A percentile compares a stretch with the other conserved stretches of the same genome.
Conservation (phyloP, 2,113 vertebrate species). For the Larimichthys crocea region DNA sequence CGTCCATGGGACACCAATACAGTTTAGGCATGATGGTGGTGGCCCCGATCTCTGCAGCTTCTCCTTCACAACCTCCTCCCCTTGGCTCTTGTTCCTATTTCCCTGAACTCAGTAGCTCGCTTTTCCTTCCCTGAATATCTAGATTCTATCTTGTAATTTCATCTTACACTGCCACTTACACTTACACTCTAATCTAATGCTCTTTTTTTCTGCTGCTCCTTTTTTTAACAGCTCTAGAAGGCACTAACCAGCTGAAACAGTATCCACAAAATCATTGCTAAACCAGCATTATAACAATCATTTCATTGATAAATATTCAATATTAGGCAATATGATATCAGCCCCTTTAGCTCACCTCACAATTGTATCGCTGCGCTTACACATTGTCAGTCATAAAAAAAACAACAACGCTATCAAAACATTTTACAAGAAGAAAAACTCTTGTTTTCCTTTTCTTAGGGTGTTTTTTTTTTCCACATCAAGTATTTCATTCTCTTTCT, state of each 20-base stretch:
- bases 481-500: constrained; percentile 20
- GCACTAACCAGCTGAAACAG: constrained; percentile 48
- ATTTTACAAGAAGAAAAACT: constrained; percentile 14
- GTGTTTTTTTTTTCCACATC: neutral
- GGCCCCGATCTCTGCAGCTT: constrained; percentile 73
- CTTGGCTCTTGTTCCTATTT: constrained; percentile 59
- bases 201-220: constrained; percentile 22
- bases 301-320: constrained; percentile 44
- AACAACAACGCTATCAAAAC: neutral
- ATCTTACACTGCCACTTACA: constrained; percentile 19
- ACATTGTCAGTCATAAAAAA: neutral
- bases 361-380: neutral
- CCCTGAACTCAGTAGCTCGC: constrained; percentile 43
- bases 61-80: constrained; percentile 66
- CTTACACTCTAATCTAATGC: constrained; percentile 16
- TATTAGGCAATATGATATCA: neutral
- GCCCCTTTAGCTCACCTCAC: neutral
- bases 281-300: constrained; percentile 30
- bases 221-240: constrained; percentile 39
- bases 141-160: constrained; percentile 47
- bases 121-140: constrained; percentile 30
- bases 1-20: constrained; percentile 82
- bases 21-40: constrained; percentile 89
- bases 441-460: neutral
- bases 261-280: constrained; percentile 27